Base-by-base conservation (phyloP, 2,113 vertebrate genomes). In the Pachypanchax playfairii region DNA sequence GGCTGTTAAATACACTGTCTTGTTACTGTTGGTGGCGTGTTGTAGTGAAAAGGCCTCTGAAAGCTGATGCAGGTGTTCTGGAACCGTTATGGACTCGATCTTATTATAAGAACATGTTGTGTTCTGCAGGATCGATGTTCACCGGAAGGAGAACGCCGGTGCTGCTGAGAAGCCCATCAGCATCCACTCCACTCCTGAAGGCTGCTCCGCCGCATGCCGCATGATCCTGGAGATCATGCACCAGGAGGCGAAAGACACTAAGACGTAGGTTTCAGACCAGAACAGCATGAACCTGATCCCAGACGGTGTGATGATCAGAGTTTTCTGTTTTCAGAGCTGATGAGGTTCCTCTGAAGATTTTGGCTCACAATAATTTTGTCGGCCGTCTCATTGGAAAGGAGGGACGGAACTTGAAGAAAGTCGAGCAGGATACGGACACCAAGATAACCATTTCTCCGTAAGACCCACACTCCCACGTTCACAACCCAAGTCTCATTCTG, bases 171-270 rank as follows among this genome's bases (percentile, higher is more conserved):
- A 98, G 86, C 95, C 96, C 12, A 97, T 98, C 91, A 98, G 95
- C 65, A 92, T 98, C 85, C 96, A 98, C 81, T 98, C 96, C 0
- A 98, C 93, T 1, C 94, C 95, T 0, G 96, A 98, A 77, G 96
- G 96, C 82, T 97, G 96, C 84, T 98, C 95, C 0, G 87, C 96
- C 0, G 96, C 96, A 28, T 98, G 96, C 67, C 92, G 93, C 65
- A 97, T 98, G 95, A 98, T 98, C 82, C 70, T 98, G 82, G 96
- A 98, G 72, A 96, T 98, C 79, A 98, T 98, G 96, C 94, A 96
- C 22, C 96, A 98, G 88, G 96, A 98, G 78, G 96, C 96, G 1
- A 97, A 97, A 87, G 96, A 98, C 89, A 98, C 95, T 80, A 98
- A 98, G 90, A 95, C 95, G 96, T 98, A 87, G 83, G 94, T 50